Evolutionary conservation across 1,140 invertebrate species (phyloP).

Genomic region (Sinonovacula constricta): DNA sequence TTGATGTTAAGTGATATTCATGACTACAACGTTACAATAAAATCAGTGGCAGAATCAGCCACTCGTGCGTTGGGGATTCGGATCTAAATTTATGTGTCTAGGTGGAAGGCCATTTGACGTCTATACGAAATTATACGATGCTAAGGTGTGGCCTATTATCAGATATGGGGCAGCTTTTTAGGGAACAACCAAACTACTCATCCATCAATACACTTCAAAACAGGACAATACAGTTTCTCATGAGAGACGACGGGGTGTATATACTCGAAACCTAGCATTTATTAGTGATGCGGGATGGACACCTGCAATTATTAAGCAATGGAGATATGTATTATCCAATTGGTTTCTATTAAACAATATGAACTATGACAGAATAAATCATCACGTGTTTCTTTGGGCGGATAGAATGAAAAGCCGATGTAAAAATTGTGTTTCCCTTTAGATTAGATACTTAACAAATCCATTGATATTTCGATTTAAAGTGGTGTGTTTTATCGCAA

Average conservation of each 20-base stretch:
- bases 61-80: not conserved
- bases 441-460: too few species aligned
- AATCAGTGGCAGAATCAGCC: constrained; percentile 7
- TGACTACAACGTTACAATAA: constrained; percentile 8
- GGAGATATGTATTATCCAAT: not conserved
- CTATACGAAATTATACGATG: constrained; percentile 27
- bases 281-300: constrained; percentile 23
- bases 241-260: constrained; percentile 14
- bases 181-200: constrained; percentile 2
- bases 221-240: constrained; percentile 10
- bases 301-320: constrained; percentile 11
- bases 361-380: too few species aligned
- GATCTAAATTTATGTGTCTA: constrained; percentile 1
- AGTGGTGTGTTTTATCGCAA: too few species aligned
- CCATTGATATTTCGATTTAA: too few species aligned
- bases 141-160: constrained; percentile 24
- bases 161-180: constrained; percentile 17
- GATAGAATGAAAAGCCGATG: not conserved
- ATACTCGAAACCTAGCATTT: constrained; percentile 18
- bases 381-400: too few species aligned
- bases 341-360: constrained; percentile 21
- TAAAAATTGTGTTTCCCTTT: too few species aligned
- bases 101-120: not conserved
- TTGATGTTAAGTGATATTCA: not conserved
- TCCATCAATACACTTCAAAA: constrained; percentile 27